phyloP scores from a whole-genome alignment of 2,888 invertebrate species.

The Orthonychiurus folsomi region DNA sequence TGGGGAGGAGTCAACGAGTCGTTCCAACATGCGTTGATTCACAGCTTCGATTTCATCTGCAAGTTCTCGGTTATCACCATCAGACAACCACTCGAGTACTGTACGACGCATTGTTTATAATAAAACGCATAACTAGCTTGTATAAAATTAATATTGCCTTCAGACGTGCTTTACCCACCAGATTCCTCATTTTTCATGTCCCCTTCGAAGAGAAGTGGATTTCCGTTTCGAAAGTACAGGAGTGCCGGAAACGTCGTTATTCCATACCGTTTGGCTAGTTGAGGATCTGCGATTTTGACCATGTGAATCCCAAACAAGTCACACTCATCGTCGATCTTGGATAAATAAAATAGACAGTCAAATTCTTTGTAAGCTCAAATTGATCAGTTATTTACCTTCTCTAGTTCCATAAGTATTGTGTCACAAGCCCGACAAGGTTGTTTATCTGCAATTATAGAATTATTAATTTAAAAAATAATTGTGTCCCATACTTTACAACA shows the following conservation, averaged over 20 bases:
- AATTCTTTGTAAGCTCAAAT: not conserved
- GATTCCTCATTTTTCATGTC: slow-evolving; percentile 37
- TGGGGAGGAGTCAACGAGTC: slow-evolving; percentile 74
- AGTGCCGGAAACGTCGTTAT: slow-evolving; percentile 89
- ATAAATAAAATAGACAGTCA: not conserved
- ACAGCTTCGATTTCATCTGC: slow-evolving; percentile 91
- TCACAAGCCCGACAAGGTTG: slow-evolving; percentile 86
- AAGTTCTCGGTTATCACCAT: slow-evolving; percentile 84
- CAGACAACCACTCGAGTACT: slow-evolving; percentile 83
- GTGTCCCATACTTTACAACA: no score
- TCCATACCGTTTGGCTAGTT: slow-evolving; percentile 60
- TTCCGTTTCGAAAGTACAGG: slow-evolving; percentile 60
- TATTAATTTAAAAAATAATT: no score
- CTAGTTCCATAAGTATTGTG: slow-evolving; percentile 75
- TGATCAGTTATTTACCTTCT: slow-evolving; percentile 43
- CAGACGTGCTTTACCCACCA: slow-evolving; percentile 23
- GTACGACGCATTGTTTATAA: not conserved
- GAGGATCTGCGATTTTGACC: slow-evolving; percentile 86
- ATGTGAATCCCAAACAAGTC: slow-evolving; percentile 87
- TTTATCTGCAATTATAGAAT: slow-evolving; percentile 56
- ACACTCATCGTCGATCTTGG: slow-evolving; percentile 59
- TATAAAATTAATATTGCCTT: slow-evolving; percentile 8
- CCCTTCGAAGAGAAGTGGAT: slow-evolving; percentile 73
- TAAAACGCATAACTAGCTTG: not conserved
- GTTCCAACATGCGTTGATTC: slow-evolving; percentile 77